Evolutionary conservation across 1,140 invertebrate species (phyloP).

Genomic region (Aradophagus sp.): DNA sequence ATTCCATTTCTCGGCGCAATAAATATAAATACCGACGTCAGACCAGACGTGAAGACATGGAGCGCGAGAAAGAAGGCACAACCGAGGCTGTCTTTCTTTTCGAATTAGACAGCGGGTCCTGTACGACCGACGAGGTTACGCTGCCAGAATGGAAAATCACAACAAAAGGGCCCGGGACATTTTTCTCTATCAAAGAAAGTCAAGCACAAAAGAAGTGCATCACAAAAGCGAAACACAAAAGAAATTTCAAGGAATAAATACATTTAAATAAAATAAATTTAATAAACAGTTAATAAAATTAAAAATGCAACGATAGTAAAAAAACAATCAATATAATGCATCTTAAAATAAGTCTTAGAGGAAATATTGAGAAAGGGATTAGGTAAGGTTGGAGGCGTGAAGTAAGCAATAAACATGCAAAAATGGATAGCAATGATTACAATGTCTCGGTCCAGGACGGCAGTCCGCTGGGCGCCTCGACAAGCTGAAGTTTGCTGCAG

Average conservation of each 20-base stretch:
- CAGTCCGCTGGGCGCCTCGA: conserved; percentile 67
- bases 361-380: too few species aligned
- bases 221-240: too few species aligned
- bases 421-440: conserved; percentile 53
- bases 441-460: conserved; percentile 70
- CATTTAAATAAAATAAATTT: too few species aligned
- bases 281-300: conserved; percentile 3
- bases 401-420: conserved; percentile 6
- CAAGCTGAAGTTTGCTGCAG: conserved; percentile 66
- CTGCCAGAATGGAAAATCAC: too few species aligned
- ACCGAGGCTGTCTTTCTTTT: too few species aligned
- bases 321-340: too few species aligned
- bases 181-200: too few species aligned
- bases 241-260: too few species aligned
- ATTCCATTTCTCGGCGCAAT: conserved; percentile 47
- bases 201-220: too few species aligned
- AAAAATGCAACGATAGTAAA: too few species aligned
- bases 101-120: too few species aligned
- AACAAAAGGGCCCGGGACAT: conserved; percentile 21
- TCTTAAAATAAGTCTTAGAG: too few species aligned
- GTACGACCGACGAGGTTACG: background rate
- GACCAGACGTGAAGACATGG: conserved; percentile 43
- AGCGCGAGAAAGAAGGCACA: conserved; percentile 1
- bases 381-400: background rate
- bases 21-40: conserved; percentile 48